Evolutionary conservation across 2,113 vertebrate genomes (phyloP), one percentile per base, ranked within the genome.

Genomic region (human (Homo sapiens)): DNA sequence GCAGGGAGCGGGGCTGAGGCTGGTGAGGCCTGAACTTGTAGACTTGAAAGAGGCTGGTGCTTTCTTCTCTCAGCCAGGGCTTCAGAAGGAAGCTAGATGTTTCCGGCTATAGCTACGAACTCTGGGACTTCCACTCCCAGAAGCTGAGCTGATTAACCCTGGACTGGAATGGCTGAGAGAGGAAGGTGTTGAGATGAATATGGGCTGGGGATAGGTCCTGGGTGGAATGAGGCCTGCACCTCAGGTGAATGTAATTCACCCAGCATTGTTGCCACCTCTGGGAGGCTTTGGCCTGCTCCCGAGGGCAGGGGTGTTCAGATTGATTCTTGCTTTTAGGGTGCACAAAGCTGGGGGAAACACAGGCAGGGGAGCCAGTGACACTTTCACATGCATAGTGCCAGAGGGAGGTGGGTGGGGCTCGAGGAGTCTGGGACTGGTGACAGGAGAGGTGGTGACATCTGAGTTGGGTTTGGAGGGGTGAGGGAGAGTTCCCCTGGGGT

Each of bases 1-100:
- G 48, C 52, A 76, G 57, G 48, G 59, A 32, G 32, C 2, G 35
- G 52, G 59, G 84, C 85, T 2, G 12, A 48, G 84, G 76, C 90
- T 78, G 75, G 38, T 8, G 27, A 78, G 85, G 80, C 30, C 87
- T 94, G 81, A 81, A 55, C 87, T 80, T 89, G 5, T 18, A 20
- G 83, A 5, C 38, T 90, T 76, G 95, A 50, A 79, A 57, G 94
- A 73, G 55, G 79, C 73, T 22, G 30, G 32, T 18, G 7, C 85
- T 68, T 43, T 59, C 85, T 91, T 81, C 88, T 43, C 27, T 17
- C 5, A 25, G 43, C 35, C 23, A 12, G 0, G 38, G 17, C 79
- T 64, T 52, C 45, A 2, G 66, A 14, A 52, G 50, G 61, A 92
- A 76, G 80, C 84, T 48, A 5, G 14, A 12, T 48, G 32, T 85